A percentile compares a stretch with the other conserved stretches of the same genome.
Evolutionary conservation across 2,113 vertebrate species (phyloP).

Genomic region (Corvus cornix): DNA sequence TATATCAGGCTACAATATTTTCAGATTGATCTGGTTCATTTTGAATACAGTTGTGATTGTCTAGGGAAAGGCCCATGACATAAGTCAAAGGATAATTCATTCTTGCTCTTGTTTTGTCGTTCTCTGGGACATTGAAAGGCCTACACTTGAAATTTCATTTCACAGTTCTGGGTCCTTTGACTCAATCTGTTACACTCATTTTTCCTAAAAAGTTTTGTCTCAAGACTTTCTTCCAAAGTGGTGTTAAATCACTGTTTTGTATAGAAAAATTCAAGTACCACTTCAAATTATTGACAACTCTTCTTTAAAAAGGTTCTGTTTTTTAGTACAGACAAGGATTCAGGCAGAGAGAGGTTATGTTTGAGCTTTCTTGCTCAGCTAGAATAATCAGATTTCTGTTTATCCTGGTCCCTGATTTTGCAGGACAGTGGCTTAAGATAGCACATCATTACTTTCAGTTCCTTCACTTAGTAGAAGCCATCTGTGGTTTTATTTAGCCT

Average conservation of each 20-base stretch:
- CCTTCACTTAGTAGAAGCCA: slow-evolving; percentile 51
- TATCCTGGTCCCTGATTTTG: slow-evolving; percentile 55
- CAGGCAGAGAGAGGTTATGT: background rate
- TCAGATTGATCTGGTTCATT: background rate
- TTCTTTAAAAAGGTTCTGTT: background rate
- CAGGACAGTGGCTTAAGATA: slow-evolving; percentile 59
- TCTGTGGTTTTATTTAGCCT: slow-evolving; percentile 66
- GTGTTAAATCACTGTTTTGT: background rate
- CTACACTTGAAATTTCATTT: background rate
- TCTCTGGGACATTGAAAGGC: background rate
- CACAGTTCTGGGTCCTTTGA: background rate
- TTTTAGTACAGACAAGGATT: background rate
- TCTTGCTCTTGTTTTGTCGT: background rate
- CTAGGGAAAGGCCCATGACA: background rate
- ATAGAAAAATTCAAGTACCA: background rate
- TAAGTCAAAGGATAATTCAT: background rate
- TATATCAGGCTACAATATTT: background rate
- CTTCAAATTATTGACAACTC: background rate
- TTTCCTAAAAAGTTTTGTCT: background rate
- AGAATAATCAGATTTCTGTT: slow-evolving; percentile 65
- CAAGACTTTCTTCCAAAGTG: background rate
- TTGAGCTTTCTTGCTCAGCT: slow-evolving; percentile 37
- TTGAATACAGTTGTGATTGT: background rate
- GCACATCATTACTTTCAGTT: slow-evolving; percentile 57
- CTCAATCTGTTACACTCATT: background rate